A percentile compares a stretch with the other conserved stretches of the same genome.
These are phyloP conservation scores for Huso huso DNA, from an alignment of 2,797 vertebrate genomes.

Conservation along the genomic window DNA sequence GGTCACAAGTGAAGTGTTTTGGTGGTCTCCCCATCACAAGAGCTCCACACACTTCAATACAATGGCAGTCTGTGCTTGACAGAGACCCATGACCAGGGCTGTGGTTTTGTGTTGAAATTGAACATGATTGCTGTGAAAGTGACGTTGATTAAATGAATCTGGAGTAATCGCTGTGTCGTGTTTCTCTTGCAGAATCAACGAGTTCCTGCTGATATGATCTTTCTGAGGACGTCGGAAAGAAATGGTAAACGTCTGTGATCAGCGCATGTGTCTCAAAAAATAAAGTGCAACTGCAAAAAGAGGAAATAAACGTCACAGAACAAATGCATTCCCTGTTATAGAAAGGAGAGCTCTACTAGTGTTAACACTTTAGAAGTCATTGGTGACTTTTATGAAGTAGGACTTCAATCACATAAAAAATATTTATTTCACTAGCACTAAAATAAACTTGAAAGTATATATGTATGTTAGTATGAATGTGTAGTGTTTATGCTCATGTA, in stretches of 20 bases:
- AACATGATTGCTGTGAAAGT: no score
- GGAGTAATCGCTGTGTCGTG: slow-evolving; percentile 35
- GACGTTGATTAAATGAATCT: slow-evolving; percentile 10
- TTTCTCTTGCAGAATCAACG: slow-evolving; percentile 81
- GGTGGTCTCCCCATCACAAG: no score
- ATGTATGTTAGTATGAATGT: not conserved
- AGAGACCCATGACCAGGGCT: no score
- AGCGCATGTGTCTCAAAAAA: slow-evolving; percentile 27
- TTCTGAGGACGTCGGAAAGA: slow-evolving; percentile 96
- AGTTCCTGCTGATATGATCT: slow-evolving; percentile 98
- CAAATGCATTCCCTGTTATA: not conserved
- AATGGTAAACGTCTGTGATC: slow-evolving; percentile 88
- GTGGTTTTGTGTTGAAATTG: no score
- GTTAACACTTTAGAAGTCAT: no score
- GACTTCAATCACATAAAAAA: no score
- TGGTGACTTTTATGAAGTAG: no score
- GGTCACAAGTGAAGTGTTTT: no score
- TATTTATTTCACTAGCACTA: no score
- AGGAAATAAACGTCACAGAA: not conserved
- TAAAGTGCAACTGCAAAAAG: not conserved
- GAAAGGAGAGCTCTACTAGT: no score
- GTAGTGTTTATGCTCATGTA: not conserved
- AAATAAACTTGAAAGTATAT: not conserved
- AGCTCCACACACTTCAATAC: no score
- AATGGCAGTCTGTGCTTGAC: no score